These are phyloP conservation scores for Eilema griseolum DNA, from an alignment of 2,888 invertebrate genomes.

Conservation along the genomic window DNA sequence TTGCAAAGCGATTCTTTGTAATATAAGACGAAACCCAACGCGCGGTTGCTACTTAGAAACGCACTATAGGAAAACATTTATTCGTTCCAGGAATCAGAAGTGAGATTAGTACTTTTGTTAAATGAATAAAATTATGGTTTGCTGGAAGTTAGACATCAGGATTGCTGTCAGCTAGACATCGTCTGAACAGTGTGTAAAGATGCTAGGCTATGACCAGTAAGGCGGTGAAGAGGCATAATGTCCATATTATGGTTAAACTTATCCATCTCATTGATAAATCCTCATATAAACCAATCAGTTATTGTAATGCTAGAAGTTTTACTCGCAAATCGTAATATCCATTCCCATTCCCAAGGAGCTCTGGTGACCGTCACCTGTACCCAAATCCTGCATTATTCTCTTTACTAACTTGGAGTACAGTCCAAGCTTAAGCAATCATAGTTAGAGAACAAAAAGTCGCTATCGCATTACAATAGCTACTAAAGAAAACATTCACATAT, in stretches of 20 bases:
- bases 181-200: neutral
- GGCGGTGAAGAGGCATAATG: neutral
- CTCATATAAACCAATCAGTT: too few species aligned
- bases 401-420: neutral
- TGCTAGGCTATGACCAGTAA: neutral
- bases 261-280: neutral
- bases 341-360: neutral
- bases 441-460: neutral
- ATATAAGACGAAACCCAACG: neutral
- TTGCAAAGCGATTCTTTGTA: slow-evolving; percentile 1
- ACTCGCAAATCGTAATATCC: neutral
- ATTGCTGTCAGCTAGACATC: neutral
- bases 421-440: neutral
- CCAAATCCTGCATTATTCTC: neutral
- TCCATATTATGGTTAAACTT: neutral
- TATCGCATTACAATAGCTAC: neutral
- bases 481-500: slow-evolving; percentile 4
- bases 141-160: neutral
- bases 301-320: too few species aligned
- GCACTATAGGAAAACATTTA: neutral
- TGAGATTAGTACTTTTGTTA: neutral
- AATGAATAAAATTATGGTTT: neutral
- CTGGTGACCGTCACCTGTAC: neutral
- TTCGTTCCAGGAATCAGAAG: slow-evolving; percentile 2
- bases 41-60: neutral